Evolutionary conservation across 1,140 invertebrate species (phyloP), one percentile per base, ranked within the genome.

Genomic region (Maconellicoccus hirsutus): DNA sequence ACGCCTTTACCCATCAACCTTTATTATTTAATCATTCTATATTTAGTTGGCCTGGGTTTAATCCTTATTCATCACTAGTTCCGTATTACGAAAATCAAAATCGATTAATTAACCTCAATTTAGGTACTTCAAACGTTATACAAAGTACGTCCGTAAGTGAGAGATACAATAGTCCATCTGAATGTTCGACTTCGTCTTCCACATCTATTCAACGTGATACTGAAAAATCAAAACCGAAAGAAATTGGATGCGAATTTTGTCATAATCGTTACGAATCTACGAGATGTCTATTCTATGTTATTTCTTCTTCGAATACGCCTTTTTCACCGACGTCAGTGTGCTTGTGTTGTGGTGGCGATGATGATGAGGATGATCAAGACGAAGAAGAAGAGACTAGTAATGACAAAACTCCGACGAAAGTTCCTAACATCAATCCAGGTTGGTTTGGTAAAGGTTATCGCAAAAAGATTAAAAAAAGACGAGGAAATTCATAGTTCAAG

Each of bases 371-470:
- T 71, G 69, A 72, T 71, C 12, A 39, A 21, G 61, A 73, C 10
- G 22, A 66, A 39, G 66, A 63, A 42, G 59, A 23, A 19, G 42
- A 61, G 2, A 27, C 70, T 61, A 70, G 33, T 70, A 26, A 38
- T 79, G 80, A 79, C 76, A 73, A 77, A 79, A 75, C 79, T 81
- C 72, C 77, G 7, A 76, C 78, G 0, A 74, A 78, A 70, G 73
- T 76, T 21, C 77, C 78, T 42, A 79, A 78, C 0, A 79, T 81
- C 74, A 83, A 85, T 77, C 84, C 85, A n/a, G 85, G 85, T 1
- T 86, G 85, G 85, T 86, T 85, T 77, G 85, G 85, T 0, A 86
- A 86, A 78, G 85, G 85, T 2, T 83, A 82, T 75, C 78, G 82
- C 1, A 84, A 84, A 74, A 81, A 79, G 66, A 79, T 82, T 71